Conservation (phyloP, 2,113 vertebrate species). For the Sebastes schlegelii region DNA sequence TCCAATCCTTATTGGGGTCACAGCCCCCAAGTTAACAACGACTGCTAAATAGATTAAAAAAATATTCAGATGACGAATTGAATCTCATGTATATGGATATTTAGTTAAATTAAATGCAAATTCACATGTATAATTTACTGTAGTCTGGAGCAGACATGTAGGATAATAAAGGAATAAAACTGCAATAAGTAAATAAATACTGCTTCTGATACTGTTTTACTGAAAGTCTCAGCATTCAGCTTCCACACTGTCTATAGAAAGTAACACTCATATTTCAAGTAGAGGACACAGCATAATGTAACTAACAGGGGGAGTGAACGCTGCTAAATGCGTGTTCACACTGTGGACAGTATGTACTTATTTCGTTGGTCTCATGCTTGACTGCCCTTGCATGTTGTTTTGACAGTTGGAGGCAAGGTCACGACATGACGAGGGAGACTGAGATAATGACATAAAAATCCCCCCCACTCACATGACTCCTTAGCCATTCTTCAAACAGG, state of each 20-base stretch:
- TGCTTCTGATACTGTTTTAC: conserved; percentile 1
- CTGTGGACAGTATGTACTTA: conserved; percentile 39
- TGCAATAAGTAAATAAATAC: background rate
- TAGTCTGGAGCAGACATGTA: background rate
- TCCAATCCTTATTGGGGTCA: background rate
- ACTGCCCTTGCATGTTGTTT: conserved; percentile 75
- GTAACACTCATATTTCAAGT: conserved; percentile 54
- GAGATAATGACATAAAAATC: conserved; percentile 46
- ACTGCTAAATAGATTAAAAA: background rate
- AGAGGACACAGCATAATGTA: conserved; percentile 59
- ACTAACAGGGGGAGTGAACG: conserved; percentile 17
- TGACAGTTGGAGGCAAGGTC: conserved; percentile 72
- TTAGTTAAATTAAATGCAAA: conserved; percentile 9
- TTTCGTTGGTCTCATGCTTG: conserved; percentile 64
- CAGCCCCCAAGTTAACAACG: background rate
- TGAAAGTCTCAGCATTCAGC: conserved; percentile 2
- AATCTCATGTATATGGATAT: background rate
- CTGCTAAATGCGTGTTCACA: conserved; percentile 19
- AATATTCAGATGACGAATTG: background rate
- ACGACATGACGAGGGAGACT: conserved; percentile 29
- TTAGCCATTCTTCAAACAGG: background rate
- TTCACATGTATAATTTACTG: background rate
- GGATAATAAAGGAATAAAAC: background rate
- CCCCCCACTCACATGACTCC: conserved; percentile 39
- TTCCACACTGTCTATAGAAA: conserved; percentile 11